Percentiles rank a stretch among this genome's conserved stretches.
Conservation (phyloP, 2,113 vertebrate genomes). For the human (Homo sapiens) region GRCh38 chr22:43482501-43483000, state of each 20-base stretch:
- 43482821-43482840: not conserved
- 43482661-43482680: not conserved
- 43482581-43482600: not conserved
- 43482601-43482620: rapidly evolving
- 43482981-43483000: rapidly evolving
- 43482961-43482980: not conserved
- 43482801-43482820: rapidly evolving
- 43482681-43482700: not conserved
- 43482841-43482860: not conserved
- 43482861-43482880: rapidly evolving
- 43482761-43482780: not conserved
- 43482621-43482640: not conserved
- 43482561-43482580: not conserved
- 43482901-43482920: not conserved
- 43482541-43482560: not conserved
- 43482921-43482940: not conserved
- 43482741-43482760: not conserved
- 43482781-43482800: not conserved
- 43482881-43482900: rapidly evolving
- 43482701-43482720: rapidly evolving
- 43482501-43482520: not conserved
- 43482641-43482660: not conserved
- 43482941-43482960: rapidly evolving
- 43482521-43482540: rapidly evolving
- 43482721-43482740: rapidly evolving